Evolutionary conservation across 1,140 invertebrate genomes (phyloP), one percentile per base, ranked within the genome.

Genomic region (Drosophila aff.): DNA sequence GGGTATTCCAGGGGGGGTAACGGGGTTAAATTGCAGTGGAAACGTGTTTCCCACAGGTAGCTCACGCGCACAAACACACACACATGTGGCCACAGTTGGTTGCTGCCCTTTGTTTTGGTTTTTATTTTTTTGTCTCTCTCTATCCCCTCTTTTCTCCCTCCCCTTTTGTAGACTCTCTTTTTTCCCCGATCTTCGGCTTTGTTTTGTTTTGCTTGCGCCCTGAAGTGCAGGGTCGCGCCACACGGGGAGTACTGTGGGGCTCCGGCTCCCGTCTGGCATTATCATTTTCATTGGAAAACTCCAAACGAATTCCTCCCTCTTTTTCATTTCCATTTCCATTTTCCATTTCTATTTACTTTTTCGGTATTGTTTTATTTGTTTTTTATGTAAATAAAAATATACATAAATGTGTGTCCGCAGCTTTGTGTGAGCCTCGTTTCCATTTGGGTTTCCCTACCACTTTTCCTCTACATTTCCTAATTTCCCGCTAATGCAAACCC

Each of bases 41-140:
- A 89, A 89, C 84, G 81, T 89, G 84, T 87, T 87, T 87, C 81
- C 84, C 84, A 87, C 84, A 87, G 83, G 84, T 87, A 87, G 53
- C 67, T 55, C 33, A 62, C 74, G 40, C 67, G 58, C 64, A 64
- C 59, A 21, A 31, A 18, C 26, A 18, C 43, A 79, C 40, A 23
- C 23, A 53, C 46, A 40, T 44, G 44, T 46, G 62, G 52, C 66
- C 62, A 77, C 71, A 76, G 61, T 77, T 76, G 63, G 57, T 23
- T 76, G 74, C 43, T 68, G 53, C 60, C 69, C 49, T 69, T 82
- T 65, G 52, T 63, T 79, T 33, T 53, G 65, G 15, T 44, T 76
- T 31, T 28, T 28, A 41, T 61, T 76, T 31, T 28, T 67, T 41
- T 57, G 49, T 61, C 23, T 49, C 6, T 41, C 44, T 23, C 38